phyloP scores from a whole-genome alignment of 2,797 vertebrate genomes.

The Pyrocephalus nanus region DNA sequence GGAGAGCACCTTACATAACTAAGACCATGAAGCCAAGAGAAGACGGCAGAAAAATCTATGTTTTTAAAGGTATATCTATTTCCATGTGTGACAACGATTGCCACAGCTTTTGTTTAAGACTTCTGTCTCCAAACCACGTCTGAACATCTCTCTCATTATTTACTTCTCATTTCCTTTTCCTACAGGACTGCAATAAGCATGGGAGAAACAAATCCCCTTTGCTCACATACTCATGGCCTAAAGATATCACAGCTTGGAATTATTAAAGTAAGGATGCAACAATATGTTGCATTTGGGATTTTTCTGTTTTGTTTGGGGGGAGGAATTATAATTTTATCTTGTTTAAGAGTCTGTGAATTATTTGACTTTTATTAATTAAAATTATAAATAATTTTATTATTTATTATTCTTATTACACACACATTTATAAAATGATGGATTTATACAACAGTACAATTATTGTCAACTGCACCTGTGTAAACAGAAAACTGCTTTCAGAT shows the following conservation, averaged over 20 bases:
- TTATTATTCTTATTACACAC: not conserved
- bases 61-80: not conserved
- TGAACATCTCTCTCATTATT: not conserved
- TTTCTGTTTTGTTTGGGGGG: not conserved
- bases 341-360: not conserved
- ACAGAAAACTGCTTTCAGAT: not conserved
- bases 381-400: too few relatives aligned
- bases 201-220: not conserved
- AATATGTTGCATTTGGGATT: not conserved
- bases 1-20: not conserved
- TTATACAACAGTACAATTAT: not conserved
- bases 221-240: not conserved
- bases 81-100: not conserved
- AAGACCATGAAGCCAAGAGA: not conserved
- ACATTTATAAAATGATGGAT: not conserved
- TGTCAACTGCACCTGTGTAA: not conserved
- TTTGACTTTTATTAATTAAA: not conserved
- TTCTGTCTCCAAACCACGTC: not conserved
- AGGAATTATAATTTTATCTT: not conserved
- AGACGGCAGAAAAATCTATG: not conserved
- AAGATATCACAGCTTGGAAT: not conserved
- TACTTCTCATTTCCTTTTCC: not conserved
- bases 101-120: not conserved
- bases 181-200: not conserved
- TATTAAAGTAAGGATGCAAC: not conserved